Base-by-base conservation (phyloP, 2,113 vertebrate species). In the Eulemur rufifrons region DNA sequence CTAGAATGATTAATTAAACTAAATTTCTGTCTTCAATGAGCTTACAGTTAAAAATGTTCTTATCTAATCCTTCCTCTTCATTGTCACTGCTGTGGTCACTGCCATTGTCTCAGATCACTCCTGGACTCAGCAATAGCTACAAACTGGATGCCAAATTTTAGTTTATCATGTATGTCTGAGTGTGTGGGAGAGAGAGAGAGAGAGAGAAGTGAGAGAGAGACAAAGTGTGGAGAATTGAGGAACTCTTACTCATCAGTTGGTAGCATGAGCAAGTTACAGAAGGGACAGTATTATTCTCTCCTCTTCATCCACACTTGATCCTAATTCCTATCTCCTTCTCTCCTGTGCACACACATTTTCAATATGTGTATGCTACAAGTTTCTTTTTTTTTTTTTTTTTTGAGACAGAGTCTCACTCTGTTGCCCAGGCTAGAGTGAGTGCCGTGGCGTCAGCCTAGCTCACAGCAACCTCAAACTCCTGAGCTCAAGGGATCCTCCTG, bases 161-260 rank as follows among this genome's bases (percentile, higher is more conserved):
- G 59, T 29, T 27, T 15, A 29, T 45, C 13, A 0, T 45, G 14
- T 42, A 39, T 73, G 42, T 47, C 42, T 17, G n/a, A 20, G 4
- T 37, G 14, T 45, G 13, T 3, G 42, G 2, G 20, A 0, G 47
- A 7, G 14, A 7, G 27, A 11, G 6, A 15, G 7, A 8, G 3
- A 14, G 34, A 5, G 18, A 42, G 37, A 56, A 39, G 20, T 50
- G 34, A 8, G 18, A 42, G 37, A 56, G 9, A 52, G 27, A 29
- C 9, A 12, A 42, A 39, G 20, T 50, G 5, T 9, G 13, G 39
- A 37, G 10, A 52, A 2, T 4, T 59, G 47, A 27, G 37, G 20
- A 12, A 56, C 34, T 45, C 13, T 71, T 63, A 27, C 4, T 13
- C 61, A 12, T 66, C 11, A 8, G 39, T 34, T 18, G 21, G 50